Percentiles rank a stretch among this genome's conserved stretches.
Conservation (phyloP, 2,888 invertebrate species). For the Apamea epomidion region DNA sequence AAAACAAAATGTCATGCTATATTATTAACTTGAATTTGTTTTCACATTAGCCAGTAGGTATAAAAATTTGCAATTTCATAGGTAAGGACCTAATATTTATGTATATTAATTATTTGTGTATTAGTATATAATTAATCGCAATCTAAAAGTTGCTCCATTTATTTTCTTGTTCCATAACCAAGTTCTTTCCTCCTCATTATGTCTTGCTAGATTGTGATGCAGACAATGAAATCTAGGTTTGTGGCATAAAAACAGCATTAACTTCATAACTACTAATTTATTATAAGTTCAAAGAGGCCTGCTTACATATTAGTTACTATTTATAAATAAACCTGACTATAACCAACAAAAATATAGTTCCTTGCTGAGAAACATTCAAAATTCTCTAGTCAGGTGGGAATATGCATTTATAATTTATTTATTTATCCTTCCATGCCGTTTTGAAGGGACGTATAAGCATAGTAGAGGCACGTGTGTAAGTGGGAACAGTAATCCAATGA, state of each 20-base stretch:
- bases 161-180: not conserved
- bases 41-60: not conserved
- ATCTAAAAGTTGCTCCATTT: conserved; percentile 6
- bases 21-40: not conserved
- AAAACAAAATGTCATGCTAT: too few species aligned
- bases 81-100: not conserved
- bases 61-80: not conserved
- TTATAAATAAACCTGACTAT: conserved; percentile 67
- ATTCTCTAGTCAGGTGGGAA: conserved; percentile 87
- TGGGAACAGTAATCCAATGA: not conserved
- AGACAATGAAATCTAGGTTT: conserved; percentile 4
- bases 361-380: conserved; percentile 74
- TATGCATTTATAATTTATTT: conserved; percentile 89
- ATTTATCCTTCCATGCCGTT: conserved; percentile 47
- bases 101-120: too few species aligned
- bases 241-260: conserved; percentile 44
- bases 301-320: conserved; percentile 58
- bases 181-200: not conserved
- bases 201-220: not conserved
- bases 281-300: conserved; percentile 63
- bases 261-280: conserved; percentile 49
- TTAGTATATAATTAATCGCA: conserved; percentile 10
- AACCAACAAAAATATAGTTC: conserved; percentile 61
- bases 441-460: conserved; percentile 15
- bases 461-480: not conserved